phyloP scores from a whole-genome alignment of 2,797 vertebrate species.

The Lates japonicus region DNA sequence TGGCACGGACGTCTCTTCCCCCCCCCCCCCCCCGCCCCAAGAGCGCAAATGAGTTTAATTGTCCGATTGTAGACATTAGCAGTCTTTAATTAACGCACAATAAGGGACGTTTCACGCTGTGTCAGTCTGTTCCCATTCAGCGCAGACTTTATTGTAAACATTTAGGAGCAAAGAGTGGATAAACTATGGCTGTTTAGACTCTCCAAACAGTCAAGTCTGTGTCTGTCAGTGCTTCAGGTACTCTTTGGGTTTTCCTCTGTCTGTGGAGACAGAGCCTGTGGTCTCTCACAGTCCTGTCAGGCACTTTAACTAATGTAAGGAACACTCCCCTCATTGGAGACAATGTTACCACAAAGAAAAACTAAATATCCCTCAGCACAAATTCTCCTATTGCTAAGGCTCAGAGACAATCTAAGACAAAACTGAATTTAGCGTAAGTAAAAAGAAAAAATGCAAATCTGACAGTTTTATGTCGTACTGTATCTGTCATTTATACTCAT shows the following conservation, averaged over 20 bases:
- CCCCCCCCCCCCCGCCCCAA: not conserved
- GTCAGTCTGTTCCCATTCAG: slow-evolving; percentile 10
- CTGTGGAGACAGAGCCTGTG: slow-evolving; percentile 16
- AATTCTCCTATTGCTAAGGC: not conserved
- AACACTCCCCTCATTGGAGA: slow-evolving; percentile 20
- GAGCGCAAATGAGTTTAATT: not conserved
- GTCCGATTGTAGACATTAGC: slow-evolving; percentile 11
- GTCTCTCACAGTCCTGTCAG: slow-evolving; percentile 22
- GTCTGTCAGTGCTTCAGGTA: slow-evolving; percentile 24
- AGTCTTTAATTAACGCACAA: slow-evolving; percentile 9
- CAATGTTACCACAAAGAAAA: not conserved
- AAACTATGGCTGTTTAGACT: not conserved
- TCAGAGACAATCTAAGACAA: not conserved
- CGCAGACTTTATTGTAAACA: slow-evolving; percentile 76
- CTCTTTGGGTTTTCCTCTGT: slow-evolving; percentile 34
- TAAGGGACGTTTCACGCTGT: slow-evolving; percentile 7
- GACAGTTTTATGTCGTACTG: slow-evolving; percentile 1
- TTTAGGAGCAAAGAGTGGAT: slow-evolving; percentile 4
- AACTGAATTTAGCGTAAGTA: not conserved
- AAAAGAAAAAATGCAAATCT: not conserved
- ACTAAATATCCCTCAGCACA: not conserved
- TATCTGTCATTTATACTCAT: not conserved
- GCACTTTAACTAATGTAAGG: slow-evolving; percentile 7
- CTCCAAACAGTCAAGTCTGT: slow-evolving; percentile 23
- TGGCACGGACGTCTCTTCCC: slow-evolving; percentile 61